Percentiles rank a stretch among this genome's conserved stretches.
These are phyloP conservation scores for Drosophila ambigua DNA, from an alignment of 1,140 invertebrate species.

Conservation along the genomic window DNA sequence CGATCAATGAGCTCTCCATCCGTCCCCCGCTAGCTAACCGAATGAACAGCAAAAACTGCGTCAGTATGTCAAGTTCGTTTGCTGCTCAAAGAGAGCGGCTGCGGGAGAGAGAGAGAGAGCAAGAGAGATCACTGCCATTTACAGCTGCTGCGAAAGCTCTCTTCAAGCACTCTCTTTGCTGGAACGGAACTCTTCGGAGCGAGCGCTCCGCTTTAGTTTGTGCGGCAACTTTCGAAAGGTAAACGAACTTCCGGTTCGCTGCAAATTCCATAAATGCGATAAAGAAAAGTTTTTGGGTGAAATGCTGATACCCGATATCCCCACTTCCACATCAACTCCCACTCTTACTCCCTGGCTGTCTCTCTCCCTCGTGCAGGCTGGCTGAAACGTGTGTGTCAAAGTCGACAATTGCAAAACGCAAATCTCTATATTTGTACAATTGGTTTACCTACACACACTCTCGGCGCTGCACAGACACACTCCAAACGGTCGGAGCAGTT, in stretches of 20 bases:
- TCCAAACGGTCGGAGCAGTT: conserved; percentile 34
- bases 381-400: background rate
- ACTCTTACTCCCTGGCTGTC: background rate
- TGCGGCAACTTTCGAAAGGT: conserved; percentile 63
- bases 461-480: background rate
- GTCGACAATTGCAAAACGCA: conserved; percentile 22
- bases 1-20: background rate
- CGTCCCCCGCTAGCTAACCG: conserved; percentile 1
- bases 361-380: background rate
- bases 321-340: no score
- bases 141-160: conserved; percentile 18
- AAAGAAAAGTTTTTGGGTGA: conserved; percentile 30
- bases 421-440: conserved; percentile 69
- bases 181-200: conserved; percentile 15
- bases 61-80: conserved; percentile 82
- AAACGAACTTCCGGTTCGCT: conserved; percentile 79
- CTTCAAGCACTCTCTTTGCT: conserved; percentile 7
- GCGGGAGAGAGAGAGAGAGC: background rate
- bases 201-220: conserved; percentile 4
- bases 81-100: conserved; percentile 26
- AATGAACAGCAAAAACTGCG: conserved; percentile 57
- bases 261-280: conserved; percentile 43
- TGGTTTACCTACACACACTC: conserved; percentile 43
- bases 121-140: conserved; percentile 22
- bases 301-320: conserved; percentile 13